These are phyloP conservation scores for Dromius quadrimaculatus DNA, from an alignment of 2,888 invertebrate genomes.

Conservation along the genomic window DNA sequence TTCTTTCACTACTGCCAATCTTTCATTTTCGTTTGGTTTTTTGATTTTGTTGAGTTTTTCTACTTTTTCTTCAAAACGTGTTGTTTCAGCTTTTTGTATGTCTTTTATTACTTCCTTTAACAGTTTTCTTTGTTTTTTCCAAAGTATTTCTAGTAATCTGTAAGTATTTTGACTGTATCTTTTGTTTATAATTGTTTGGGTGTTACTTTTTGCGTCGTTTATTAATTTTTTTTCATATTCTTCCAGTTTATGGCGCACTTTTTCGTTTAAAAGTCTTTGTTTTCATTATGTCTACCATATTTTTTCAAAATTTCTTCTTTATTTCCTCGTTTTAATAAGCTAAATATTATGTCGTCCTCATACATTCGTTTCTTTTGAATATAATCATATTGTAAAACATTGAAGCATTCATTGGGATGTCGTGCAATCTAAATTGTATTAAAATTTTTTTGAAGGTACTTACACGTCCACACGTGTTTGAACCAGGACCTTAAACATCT, in stretches of 20 bases:
- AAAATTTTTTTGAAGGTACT: not conserved
- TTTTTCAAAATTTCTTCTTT: conserved; percentile 56
- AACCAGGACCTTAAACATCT: not conserved
- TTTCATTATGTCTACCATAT: conserved; percentile 60
- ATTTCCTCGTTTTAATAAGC: conserved; percentile 21
- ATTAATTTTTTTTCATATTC: conserved; percentile 61
- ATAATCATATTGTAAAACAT: not conserved
- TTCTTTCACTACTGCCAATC: conserved; percentile 66
- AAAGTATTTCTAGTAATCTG: conserved; percentile 67
- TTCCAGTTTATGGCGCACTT: conserved; percentile 59
- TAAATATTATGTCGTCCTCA: not conserved
- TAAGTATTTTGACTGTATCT: not conserved
- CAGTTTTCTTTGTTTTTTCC: conserved; percentile 69
- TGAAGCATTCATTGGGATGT: not conserved
- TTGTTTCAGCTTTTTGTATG: conserved; percentile 68
- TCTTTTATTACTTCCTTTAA: conserved; percentile 69
- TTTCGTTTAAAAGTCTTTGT: conserved; percentile 59
- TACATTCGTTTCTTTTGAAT: not conserved
- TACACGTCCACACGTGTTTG: not conserved
- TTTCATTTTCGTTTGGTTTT: conserved; percentile 69
- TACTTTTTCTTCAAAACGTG: conserved; percentile 69
- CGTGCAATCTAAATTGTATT: not conserved
- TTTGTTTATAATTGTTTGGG: not conserved
- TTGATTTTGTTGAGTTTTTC: conserved; percentile 66
- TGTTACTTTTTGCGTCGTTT: conserved; percentile 39